phyloP scores from a whole-genome alignment of 2,797 vertebrate genomes.

The Zonotrichia albicollis region DNA sequence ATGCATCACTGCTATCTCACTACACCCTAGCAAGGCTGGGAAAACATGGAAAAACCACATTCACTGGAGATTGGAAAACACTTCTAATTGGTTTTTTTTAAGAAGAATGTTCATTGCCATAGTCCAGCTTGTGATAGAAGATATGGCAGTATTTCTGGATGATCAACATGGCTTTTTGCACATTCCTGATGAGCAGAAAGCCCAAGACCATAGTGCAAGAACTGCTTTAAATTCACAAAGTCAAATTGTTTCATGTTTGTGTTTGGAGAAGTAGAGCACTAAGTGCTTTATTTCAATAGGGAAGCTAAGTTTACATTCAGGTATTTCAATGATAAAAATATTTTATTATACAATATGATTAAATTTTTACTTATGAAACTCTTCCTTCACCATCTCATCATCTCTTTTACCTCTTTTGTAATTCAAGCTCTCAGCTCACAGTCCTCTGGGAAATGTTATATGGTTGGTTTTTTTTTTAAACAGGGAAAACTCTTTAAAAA shows the following conservation, averaged over 20 bases:
- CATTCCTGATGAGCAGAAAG: background rate
- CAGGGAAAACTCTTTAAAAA: background rate
- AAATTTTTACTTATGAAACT: constrained; percentile 15
- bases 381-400: background rate
- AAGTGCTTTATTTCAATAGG: background rate
- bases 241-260: background rate
- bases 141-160: background rate
- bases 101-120: background rate
- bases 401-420: background rate
- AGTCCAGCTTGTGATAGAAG: background rate
- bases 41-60: background rate
- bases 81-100: fast-evolving
- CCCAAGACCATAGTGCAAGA: background rate
- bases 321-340: background rate
- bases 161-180: background rate
- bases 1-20: background rate
- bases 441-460: background rate
- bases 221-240: background rate
- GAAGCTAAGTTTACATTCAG: background rate
- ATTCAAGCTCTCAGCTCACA: background rate
- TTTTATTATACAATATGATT: background rate
- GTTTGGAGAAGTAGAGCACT: background rate
- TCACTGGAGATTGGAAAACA: background rate
- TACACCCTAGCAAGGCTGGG: background rate
- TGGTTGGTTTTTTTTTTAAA: background rate